Evolutionary conservation across 2,797 vertebrate genomes (phyloP), one percentile per base, ranked within the genome.

Genomic region (Gymnothorax reevesii): DNA sequence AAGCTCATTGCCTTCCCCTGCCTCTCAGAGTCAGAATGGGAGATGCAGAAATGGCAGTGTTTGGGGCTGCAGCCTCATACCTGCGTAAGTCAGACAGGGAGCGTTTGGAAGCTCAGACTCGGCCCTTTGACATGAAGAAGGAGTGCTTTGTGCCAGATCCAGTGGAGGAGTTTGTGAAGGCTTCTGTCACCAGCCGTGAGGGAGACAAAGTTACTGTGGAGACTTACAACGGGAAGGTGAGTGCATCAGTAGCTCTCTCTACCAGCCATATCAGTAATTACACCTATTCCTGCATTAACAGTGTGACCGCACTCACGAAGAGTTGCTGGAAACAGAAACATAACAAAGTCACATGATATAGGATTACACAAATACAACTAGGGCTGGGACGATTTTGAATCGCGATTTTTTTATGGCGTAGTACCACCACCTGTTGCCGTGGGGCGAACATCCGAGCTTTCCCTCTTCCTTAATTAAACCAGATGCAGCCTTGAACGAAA

Each of bases 51-150:
- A 96, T 97, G 96, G 2, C 96, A 0, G 95, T 94, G 9, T 99
- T 97, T 84, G 97, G 98, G 90, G 2, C 49, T 0, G 97, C 98
- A 0, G 96, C 97, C 52, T 9, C 97, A 0, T 99, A 89, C 92
- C 94, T 99, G 91, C 94, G 98, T 87, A 97, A 97, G 93, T 96
- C 97, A 0, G 97, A 98, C 1, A 97, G 91, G 92, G 96, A 97
- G 86, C 95, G 97, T 8, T 91, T 98, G 87, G 97, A 98, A 89
- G 96, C 96, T 0, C 97, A 98, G 83, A 98, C 95, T 0, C 95
- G 96, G 60, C 3, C 85, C 82, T 99, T 99, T 0, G 98, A 99
- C 91, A 94, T 98, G 89, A 99, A 98, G 94, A 98, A 97, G 91
- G 97, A 98, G 57, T 96, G 97, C 82, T 99, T 97, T 4, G 95